phyloP scores from a whole-genome alignment of 2,797 vertebrate species.

The Ptychadena robeensis region DNA sequence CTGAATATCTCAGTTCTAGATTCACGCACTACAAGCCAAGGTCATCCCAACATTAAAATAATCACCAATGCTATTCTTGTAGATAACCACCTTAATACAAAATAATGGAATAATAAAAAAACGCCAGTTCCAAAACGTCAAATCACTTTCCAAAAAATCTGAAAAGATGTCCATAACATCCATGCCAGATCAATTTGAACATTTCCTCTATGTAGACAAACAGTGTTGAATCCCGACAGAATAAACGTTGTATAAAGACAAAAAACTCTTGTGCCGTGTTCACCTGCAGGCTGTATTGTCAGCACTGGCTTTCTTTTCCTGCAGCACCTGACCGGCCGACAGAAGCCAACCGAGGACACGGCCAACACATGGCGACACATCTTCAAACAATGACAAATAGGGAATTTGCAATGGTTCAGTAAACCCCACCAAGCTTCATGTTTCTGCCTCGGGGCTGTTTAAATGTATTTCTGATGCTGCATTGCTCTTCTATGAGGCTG shows the following conservation, averaged over 20 bases:
- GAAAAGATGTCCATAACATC: neutral
- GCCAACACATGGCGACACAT: neutral
- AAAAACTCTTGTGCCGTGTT: neutral
- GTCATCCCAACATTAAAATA: too few species aligned
- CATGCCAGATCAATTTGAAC: neutral
- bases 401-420: conserved; percentile 22
- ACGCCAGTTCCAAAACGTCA: too few species aligned
- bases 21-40: too few species aligned
- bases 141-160: too few species aligned
- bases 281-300: neutral
- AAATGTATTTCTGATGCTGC: conserved; percentile 21
- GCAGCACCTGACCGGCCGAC: neutral
- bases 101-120: too few species aligned
- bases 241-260: neutral
- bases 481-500: neutral
- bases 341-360: neutral
- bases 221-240: too few species aligned
- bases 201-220: neutral
- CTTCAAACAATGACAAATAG: conserved; percentile 5
- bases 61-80: too few species aligned
- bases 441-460: conserved; percentile 6
- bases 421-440: neutral
- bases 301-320: neutral
- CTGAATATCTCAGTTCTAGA: too few species aligned
- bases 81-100: too few species aligned